Conservation (phyloP, 2,113 vertebrate species). For the Rhabdornis inornatus region DNA sequence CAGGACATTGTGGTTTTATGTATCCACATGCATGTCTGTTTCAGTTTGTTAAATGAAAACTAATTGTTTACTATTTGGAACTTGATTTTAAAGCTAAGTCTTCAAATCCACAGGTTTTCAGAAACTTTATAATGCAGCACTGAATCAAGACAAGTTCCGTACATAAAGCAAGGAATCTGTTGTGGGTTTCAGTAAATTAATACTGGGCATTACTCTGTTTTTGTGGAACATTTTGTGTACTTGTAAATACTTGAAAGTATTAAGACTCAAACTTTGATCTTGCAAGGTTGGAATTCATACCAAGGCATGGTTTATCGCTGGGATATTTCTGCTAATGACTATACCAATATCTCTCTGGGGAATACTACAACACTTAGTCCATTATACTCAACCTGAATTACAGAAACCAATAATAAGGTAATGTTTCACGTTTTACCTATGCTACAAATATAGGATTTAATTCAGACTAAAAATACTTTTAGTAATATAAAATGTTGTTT, state of each 20-base stretch:
- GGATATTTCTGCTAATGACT: slow-evolving; percentile 95
- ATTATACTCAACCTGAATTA: slow-evolving; percentile 95
- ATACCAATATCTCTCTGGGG: slow-evolving; percentile 96
- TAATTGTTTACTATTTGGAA: background rate
- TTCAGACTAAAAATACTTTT: background rate
- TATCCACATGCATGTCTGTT: background rate
- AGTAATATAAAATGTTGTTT: slow-evolving; percentile 41
- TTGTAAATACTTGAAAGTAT: background rate
- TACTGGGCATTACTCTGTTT: background rate
- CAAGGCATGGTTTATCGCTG: slow-evolving; percentile 97
- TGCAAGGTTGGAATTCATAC: slow-evolving; percentile 89
- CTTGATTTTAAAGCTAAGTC: background rate
- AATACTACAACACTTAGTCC: slow-evolving; percentile 94
- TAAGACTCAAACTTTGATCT: background rate
- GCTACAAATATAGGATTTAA: background rate
- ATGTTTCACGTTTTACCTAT: background rate
- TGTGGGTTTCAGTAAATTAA: background rate
- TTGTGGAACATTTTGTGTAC: background rate
- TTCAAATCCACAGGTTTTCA: background rate
- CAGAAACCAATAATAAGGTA: slow-evolving; percentile 98
- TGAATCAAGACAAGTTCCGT: background rate
- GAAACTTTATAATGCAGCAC: background rate
- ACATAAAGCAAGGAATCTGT: background rate
- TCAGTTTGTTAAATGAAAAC: background rate
- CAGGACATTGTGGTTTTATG: background rate